Evolutionary conservation across 2,888 invertebrate species (phyloP).

Genomic region (Oxycera nigricornis): DNA sequence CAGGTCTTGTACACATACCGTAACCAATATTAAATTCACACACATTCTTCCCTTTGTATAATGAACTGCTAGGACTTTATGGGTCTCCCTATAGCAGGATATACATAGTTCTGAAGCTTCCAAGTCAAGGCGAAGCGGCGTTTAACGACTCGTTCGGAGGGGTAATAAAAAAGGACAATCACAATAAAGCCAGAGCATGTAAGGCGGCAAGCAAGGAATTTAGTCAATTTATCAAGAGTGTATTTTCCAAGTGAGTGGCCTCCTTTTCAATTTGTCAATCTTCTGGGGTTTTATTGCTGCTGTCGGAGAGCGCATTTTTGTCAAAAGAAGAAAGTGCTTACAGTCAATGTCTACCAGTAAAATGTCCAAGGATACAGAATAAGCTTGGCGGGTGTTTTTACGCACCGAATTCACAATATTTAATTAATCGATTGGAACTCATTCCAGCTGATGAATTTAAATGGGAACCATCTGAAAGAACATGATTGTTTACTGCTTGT

Average conservation of each 20-base stretch:
- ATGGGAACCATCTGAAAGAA: background rate
- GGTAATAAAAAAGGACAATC: slow-evolving; percentile 47
- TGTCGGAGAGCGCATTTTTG: slow-evolving; percentile 12
- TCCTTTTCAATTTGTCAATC: slow-evolving; percentile 48
- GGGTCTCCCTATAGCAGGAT: background rate
- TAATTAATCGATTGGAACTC: slow-evolving; percentile 6
- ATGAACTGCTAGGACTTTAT: background rate
- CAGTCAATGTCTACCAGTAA: slow-evolving; percentile 10
- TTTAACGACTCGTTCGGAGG: slow-evolving; percentile 25
- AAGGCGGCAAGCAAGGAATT: slow-evolving; percentile 46
- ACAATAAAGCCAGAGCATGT: slow-evolving; percentile 44
- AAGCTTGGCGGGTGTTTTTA: background rate
- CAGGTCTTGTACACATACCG: background rate
- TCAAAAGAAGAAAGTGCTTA: slow-evolving; percentile 10
- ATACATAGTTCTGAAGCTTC: slow-evolving; percentile 10
- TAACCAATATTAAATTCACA: slow-evolving; percentile 6
- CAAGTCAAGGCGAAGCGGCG: background rate
- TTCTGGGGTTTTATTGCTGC: slow-evolving; percentile 17
- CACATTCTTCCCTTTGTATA: slow-evolving; percentile 16
- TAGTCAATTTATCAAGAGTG: slow-evolving; percentile 48
- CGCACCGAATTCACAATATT: background rate
- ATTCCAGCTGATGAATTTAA: slow-evolving; percentile 14
- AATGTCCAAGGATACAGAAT: slow-evolving; percentile 15
- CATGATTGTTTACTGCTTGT: slow-evolving; percentile 22
- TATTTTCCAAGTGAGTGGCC: slow-evolving; percentile 48